Evolutionary conservation across 1,140 invertebrate species (phyloP).

Genomic region (Patella vulgata): DNA sequence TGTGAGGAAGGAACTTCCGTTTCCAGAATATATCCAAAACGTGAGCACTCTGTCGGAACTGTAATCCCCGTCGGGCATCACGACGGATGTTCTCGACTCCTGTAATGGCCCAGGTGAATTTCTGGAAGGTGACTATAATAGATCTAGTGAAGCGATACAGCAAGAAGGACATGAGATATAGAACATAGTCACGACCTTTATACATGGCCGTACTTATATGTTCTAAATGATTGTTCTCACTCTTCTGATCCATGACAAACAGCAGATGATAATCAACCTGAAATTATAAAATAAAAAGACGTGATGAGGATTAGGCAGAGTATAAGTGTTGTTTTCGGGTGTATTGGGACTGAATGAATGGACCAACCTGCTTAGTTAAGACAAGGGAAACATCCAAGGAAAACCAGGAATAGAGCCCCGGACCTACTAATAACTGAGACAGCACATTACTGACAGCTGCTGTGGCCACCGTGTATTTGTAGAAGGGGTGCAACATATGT

Average conservation of each 20-base stretch:
- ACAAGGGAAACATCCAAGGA: no score
- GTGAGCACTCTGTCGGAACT: constrained; percentile 59
- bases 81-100: constrained; percentile 55
- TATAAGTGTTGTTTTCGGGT: no score
- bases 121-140: constrained; percentile 52
- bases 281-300: no score
- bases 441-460: no score
- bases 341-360: no score
- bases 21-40: constrained; percentile 58
- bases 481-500: no score
- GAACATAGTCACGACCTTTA: constrained; percentile 49
- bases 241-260: constrained; percentile 8
- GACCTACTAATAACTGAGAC: no score
- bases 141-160: constrained; percentile 47
- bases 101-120: constrained; percentile 58
- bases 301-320: no score
- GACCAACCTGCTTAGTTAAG: no score
- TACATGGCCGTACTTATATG: constrained; percentile 55
- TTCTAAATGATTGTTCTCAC: constrained; percentile 51
- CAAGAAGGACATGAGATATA: constrained; percentile 44
- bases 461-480: no score
- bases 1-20: constrained; percentile 46
- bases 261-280: not conserved
- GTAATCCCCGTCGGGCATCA: constrained; percentile 51
- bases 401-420: no score